Percentiles rank a stretch among this genome's conserved stretches.
phyloP scores from a whole-genome alignment of 2,113 vertebrate species.

The Bostrychus sinensis region DNA sequence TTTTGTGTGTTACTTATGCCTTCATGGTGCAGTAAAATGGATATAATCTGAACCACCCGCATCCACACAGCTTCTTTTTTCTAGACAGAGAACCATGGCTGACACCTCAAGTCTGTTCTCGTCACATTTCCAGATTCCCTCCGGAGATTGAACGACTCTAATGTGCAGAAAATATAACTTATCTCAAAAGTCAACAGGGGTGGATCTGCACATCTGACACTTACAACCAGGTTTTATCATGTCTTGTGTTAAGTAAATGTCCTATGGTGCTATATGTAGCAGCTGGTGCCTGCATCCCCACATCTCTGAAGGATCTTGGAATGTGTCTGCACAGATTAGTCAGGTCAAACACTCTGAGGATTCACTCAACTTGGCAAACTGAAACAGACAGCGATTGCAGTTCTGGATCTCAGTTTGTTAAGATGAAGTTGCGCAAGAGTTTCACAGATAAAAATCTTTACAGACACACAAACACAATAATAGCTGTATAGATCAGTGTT shows the following conservation, averaged over 20 bases:
- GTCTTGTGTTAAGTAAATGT: background rate
- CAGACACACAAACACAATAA: too few species aligned
- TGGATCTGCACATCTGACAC: constrained; percentile 2
- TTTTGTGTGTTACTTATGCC: constrained; percentile 34
- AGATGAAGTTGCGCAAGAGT: constrained; percentile 24
- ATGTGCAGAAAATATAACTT: constrained; percentile 3
- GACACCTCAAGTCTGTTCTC: constrained; percentile 20
- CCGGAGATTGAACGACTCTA: background rate
- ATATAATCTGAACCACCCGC: constrained; percentile 55
- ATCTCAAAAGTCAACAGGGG: background rate
- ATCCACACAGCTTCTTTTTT: constrained; percentile 35
- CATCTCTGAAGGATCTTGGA: constrained; percentile 17
- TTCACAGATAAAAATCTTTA: too few species aligned
- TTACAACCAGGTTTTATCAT: constrained; percentile 2
- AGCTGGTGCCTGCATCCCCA: background rate
- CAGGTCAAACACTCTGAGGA: constrained; percentile 33
- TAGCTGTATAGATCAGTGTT: too few species aligned
- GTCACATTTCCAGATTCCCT: background rate
- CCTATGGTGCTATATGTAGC: background rate
- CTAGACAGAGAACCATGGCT: constrained; percentile 34
- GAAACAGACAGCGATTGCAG: constrained; percentile 40
- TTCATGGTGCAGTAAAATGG: constrained; percentile 42
- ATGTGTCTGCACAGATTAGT: constrained; percentile 26
- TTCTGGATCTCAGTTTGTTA: constrained; percentile 13
- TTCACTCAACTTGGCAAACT: constrained; percentile 45